phyloP scores from a whole-genome alignment of 2,113 vertebrate genomes.

The Corvus moneduloides region DNA sequence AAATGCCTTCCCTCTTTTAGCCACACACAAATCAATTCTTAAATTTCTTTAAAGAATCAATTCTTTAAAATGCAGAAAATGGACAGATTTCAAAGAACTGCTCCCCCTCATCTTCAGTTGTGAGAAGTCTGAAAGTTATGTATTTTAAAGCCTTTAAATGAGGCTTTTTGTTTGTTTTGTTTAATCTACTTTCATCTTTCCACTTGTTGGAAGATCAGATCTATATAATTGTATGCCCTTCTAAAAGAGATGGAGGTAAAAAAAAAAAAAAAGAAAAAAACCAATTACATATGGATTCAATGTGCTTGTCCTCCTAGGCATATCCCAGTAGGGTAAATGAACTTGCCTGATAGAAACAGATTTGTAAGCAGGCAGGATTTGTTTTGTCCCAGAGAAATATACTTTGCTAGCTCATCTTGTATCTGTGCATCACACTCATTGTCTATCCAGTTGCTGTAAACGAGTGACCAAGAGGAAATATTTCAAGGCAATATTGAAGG shows the following conservation, averaged over 20 bases:
- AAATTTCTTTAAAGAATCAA: neutral
- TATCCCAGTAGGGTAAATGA: neutral
- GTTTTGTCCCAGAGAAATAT: neutral
- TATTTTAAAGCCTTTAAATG: neutral
- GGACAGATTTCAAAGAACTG: neutral
- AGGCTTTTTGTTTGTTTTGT: neutral
- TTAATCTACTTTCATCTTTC: neutral
- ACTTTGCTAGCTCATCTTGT: neutral
- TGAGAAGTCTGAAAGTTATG: neutral
- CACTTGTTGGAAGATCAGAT: neutral
- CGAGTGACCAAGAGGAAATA: neutral
- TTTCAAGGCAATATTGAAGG: neutral
- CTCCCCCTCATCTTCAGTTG: neutral
- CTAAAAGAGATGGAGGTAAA: accelerated
- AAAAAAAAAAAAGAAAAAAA: no score
- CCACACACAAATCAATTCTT: neutral
- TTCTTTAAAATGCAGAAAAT: neutral
- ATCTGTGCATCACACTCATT: neutral
- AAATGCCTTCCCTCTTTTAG: neutral
- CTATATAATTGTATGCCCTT: neutral
- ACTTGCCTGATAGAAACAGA: neutral
- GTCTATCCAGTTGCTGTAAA: neutral
- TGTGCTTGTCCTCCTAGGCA: neutral
- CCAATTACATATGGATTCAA: neutral
- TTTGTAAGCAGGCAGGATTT: neutral